phyloP scores from a whole-genome alignment of 2,797 vertebrate species.

The Echiichthys vipera region DNA sequence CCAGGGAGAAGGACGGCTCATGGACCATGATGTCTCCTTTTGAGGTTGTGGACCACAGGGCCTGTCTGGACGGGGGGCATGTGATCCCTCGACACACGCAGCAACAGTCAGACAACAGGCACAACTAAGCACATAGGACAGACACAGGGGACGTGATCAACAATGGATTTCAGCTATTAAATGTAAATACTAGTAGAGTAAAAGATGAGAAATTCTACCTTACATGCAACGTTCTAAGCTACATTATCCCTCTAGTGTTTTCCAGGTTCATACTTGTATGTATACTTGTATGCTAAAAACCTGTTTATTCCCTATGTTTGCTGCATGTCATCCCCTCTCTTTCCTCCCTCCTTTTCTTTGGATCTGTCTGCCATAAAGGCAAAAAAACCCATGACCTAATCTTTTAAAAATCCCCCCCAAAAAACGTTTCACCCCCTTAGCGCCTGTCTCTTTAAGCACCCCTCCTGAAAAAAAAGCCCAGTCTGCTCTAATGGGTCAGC shows the following conservation, averaged over 20 bases:
- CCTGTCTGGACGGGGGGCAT: conserved; percentile 88
- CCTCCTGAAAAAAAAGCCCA: too few relatives aligned
- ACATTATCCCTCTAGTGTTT: background rate
- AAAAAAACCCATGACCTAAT: too few relatives aligned
- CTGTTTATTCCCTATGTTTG: too few relatives aligned
- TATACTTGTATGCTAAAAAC: too few relatives aligned
- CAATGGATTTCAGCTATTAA: background rate
- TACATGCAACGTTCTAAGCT: background rate
- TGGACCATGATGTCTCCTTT: conserved; percentile 97
- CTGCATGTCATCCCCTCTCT: too few relatives aligned
- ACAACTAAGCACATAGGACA: conserved; percentile 80
- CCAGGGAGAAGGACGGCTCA: conserved; percentile 90
- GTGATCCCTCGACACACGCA: conserved; percentile 90
- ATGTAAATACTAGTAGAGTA: background rate
- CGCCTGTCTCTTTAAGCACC: too few relatives aligned
- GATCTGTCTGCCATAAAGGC: too few relatives aligned
- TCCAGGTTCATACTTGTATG: too few relatives aligned
- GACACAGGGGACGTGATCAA: background rate
- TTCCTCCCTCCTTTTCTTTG: too few relatives aligned
- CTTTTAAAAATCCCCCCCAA: too few relatives aligned
- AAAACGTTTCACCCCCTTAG: too few relatives aligned
- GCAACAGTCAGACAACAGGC: conserved; percentile 91
- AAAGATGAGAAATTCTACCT: background rate
- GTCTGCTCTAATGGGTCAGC: too few relatives aligned
- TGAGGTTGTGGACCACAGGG: conserved; percentile 95